phyloP scores from a whole-genome alignment of 2,113 vertebrate genomes.

The Spizaetus ornatus region DNA sequence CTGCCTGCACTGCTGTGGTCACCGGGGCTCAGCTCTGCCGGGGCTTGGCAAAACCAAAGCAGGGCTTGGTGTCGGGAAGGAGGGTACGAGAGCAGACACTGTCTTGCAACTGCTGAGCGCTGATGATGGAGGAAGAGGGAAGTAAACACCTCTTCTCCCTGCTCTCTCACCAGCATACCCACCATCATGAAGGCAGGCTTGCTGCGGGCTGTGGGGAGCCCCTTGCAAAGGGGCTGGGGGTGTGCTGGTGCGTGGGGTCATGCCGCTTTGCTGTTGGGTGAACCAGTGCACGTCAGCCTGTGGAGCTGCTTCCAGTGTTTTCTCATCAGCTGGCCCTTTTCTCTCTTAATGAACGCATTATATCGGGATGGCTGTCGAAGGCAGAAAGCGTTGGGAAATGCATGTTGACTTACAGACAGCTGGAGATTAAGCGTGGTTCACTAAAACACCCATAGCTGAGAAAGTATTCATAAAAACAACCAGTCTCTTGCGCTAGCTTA shows the following conservation, averaged over 20 bases:
- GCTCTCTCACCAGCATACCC: background rate
- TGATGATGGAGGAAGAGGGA: background rate
- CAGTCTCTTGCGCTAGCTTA: background rate
- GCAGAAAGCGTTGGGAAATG: background rate
- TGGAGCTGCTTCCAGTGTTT: background rate
- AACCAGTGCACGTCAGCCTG: background rate
- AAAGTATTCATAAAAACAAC: slow-evolving; percentile 2
- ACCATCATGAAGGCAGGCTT: rapidly evolving
- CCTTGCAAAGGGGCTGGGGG: background rate
- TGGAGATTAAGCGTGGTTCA: background rate
- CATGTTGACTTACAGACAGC: background rate
- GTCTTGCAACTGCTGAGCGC: background rate
- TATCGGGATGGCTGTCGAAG: background rate
- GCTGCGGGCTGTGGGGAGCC: rapidly evolving
- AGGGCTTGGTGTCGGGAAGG: background rate
- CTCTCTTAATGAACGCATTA: background rate
- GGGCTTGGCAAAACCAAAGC: background rate
- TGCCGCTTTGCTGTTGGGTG: background rate
- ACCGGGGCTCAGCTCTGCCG: background rate
- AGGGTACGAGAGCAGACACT: background rate
- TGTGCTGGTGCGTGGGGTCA: background rate
- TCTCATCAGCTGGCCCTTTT: background rate
- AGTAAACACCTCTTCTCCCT: background rate
- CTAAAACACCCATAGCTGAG: background rate
- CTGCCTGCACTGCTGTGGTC: background rate